A percentile compares a stretch with the other conserved stretches of the same genome.
These are phyloP conservation scores for Ctenopoma multispine DNA, from an alignment of 2,797 vertebrate genomes.

Conservation along the genomic window DNA sequence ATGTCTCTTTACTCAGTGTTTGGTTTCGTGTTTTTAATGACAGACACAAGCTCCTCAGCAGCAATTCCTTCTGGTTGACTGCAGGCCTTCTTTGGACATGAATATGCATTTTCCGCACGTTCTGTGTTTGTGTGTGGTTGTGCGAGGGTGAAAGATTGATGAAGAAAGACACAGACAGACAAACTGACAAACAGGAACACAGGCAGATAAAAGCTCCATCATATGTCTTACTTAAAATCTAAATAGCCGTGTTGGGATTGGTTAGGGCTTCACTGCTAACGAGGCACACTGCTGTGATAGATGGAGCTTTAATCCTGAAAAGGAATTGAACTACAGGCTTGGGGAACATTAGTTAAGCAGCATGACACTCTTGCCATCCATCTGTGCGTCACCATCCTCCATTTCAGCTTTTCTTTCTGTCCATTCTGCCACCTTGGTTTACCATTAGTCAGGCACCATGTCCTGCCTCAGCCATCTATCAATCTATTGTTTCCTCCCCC, in stretches of 20 bases:
- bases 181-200: conserved; percentile 27
- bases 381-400: conserved; percentile 65
- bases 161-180: conserved; percentile 23
- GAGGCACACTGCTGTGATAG: conserved; percentile 71
- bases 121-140: conserved; percentile 5
- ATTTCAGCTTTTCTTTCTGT: conserved; percentile 51
- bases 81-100: conserved; percentile 18
- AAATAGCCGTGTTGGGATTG: conserved; percentile 73
- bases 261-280: conserved; percentile 67
- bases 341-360: conserved; percentile 76
- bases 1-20: conserved; percentile 5
- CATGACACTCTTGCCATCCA: conserved; percentile 67
- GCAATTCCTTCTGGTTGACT: conserved; percentile 13
- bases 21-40: conserved; percentile 35
- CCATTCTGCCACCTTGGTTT: conserved; percentile 65
- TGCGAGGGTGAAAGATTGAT: conserved; percentile 20
- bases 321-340: conserved; percentile 77
- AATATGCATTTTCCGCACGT: conserved; percentile 21
- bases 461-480: conserved; percentile 53
- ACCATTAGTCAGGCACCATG: conserved; percentile 57
- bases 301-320: conserved; percentile 77
- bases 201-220: conserved; percentile 51
- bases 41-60: background rate
- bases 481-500: conserved; percentile 60
- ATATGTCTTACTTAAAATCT: conserved; percentile 73